phyloP scores from a whole-genome alignment of 2,797 vertebrate genomes.

The Megaceryle alcyon region DNA sequence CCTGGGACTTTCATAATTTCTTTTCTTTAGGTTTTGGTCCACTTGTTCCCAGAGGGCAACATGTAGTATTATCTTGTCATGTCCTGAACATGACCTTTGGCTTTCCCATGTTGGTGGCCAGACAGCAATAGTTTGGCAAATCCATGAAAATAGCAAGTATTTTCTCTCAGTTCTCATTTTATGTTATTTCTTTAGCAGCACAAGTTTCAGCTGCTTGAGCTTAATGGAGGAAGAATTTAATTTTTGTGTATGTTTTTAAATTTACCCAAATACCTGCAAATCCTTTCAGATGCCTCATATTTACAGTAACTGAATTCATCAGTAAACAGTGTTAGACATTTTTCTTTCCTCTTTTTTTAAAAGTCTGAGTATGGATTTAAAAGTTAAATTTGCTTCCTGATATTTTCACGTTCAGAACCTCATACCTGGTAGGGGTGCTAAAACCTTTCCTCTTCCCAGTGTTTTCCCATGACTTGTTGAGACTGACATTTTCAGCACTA shows the following conservation, averaged over 20 bases:
- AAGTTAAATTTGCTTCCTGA: neutral
- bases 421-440: neutral
- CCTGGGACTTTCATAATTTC: neutral
- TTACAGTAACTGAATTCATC: neutral
- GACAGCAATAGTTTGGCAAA: neutral
- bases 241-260: neutral
- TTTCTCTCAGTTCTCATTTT: neutral
- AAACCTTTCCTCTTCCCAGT: neutral
- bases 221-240: neutral
- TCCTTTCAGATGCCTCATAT: neutral
- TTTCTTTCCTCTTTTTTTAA: neutral
- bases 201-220: neutral
- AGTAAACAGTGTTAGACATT: neutral
- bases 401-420: neutral
- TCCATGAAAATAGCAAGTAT: neutral
- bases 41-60: neutral
- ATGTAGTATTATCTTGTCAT: neutral
- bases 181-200: neutral
- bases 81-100: neutral
- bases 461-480: neutral
- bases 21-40: neutral
- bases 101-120: neutral
- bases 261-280: neutral
- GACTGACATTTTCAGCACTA: fast-evolving
- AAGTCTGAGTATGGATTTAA: neutral